Percentiles rank a stretch among this genome's conserved stretches.
These are phyloP conservation scores for Pemphigus obesinymphae DNA, from an alignment of 1,140 invertebrate species.

Conservation along the genomic window DNA sequence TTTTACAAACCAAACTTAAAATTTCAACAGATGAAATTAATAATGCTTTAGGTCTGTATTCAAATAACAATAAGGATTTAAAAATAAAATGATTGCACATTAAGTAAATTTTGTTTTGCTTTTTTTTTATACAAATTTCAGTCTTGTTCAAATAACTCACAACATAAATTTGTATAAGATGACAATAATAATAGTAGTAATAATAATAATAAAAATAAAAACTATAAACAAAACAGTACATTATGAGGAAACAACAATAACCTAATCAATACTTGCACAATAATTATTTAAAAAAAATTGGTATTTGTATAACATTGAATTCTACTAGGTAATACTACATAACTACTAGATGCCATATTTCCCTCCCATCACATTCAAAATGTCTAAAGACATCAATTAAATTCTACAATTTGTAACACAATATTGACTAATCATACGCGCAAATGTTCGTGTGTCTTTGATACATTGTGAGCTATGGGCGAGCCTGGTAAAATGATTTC, in stretches of 20 bases:
- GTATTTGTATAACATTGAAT: conserved; percentile 5
- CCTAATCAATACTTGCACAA: conserved; percentile 32
- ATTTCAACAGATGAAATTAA: neutral
- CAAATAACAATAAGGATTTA: neutral
- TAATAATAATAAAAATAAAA: conserved; percentile 30
- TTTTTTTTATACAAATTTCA: conserved; percentile 40
- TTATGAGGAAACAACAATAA: conserved; percentile 22
- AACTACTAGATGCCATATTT: conserved; percentile 33
- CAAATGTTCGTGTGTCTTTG: neutral
- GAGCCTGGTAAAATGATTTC: conserved; percentile 25
- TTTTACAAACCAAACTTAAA: neutral
- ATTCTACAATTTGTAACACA: conserved; percentile 16
- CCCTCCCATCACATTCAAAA: conserved; percentile 6
- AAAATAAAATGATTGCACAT: conserved; percentile 4
- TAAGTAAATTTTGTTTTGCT: neutral
- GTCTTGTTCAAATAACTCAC: conserved; percentile 39
- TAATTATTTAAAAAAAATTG: conserved; percentile 1
- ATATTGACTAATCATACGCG: conserved; percentile 13
- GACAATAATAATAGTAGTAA: conserved; percentile 11
- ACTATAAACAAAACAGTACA: conserved; percentile 33
- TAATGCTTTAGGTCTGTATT: neutral
- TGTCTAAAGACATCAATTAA: conserved; percentile 15
- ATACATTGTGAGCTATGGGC: conserved; percentile 31
- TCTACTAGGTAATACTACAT: conserved; percentile 21
- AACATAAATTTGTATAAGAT: conserved; percentile 37